Evolutionary conservation across 1,140 invertebrate genomes (phyloP).

Genomic region (Diorhabda elongata): DNA sequence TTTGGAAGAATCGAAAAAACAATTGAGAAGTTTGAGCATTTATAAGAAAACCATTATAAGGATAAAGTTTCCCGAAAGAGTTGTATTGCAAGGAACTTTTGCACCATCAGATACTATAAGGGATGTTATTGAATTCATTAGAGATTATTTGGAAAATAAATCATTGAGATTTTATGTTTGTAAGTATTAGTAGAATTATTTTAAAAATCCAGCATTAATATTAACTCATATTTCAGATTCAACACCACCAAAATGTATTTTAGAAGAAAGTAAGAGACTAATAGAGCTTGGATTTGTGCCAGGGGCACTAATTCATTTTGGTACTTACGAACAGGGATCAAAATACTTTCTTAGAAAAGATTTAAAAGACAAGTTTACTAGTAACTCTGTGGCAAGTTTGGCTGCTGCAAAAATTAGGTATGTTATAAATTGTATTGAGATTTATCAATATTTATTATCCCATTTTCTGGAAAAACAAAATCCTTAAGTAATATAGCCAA

Average conservation of each 20-base stretch:
- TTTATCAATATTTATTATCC: no score
- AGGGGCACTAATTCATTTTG: slow-evolving; percentile 70
- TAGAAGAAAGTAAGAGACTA: slow-evolving; percentile 55
- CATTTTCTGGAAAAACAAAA: no score
- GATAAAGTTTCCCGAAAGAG: slow-evolving; percentile 75
- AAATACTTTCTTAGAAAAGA: slow-evolving; percentile 45
- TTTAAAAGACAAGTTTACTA: slow-evolving; percentile 49
- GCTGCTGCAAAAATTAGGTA: slow-evolving; percentile 50
- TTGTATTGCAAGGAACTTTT: slow-evolving; percentile 77
- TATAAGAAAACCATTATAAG: slow-evolving; percentile 72
- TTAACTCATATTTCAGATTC: slow-evolving; percentile 55
- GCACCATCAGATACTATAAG: slow-evolving; percentile 63
- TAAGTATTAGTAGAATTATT: slow-evolving; percentile 50
- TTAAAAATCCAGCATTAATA: background rate
- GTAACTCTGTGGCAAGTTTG: slow-evolving; percentile 46
- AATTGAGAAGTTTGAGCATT: slow-evolving; percentile 56
- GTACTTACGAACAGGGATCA: slow-evolving; percentile 43
- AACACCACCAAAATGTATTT: slow-evolving; percentile 66
- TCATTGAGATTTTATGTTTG: slow-evolving; percentile 67
- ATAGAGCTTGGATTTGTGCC: slow-evolving; percentile 70
- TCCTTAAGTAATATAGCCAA: background rate
- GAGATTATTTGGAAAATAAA: slow-evolving; percentile 58
- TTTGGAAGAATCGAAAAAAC: slow-evolving; percentile 57
- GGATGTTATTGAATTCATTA: slow-evolving; percentile 66
- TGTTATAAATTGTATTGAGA: background rate